phyloP scores from a whole-genome alignment of 2,888 invertebrate genomes.

The Tipula helvola region DNA sequence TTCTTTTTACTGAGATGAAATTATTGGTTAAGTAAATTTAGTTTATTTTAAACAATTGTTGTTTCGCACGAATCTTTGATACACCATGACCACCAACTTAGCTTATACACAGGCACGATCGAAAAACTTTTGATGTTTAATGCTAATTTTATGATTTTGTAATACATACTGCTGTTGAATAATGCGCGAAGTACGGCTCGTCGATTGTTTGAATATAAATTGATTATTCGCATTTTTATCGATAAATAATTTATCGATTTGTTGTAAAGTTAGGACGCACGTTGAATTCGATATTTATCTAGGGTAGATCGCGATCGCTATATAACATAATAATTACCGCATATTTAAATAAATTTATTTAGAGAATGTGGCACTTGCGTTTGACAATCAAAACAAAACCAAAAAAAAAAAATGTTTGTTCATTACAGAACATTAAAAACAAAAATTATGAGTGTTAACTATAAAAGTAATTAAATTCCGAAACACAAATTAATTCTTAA shows the following conservation, averaged over 20 bases:
- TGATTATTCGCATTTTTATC: not conserved
- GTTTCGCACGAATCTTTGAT: too few relatives aligned
- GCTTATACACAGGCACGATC: not conserved
- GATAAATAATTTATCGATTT: not conserved
- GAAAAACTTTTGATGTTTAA: not conserved
- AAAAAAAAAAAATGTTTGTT: not conserved
- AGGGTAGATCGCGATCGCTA: not conserved
- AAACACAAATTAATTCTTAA: not conserved
- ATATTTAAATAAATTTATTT: not conserved
- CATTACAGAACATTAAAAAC: not conserved
- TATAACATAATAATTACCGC: not conserved
- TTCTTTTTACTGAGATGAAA: too few relatives aligned
- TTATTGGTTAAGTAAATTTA: too few relatives aligned
- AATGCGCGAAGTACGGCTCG: not conserved
- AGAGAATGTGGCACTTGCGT: not conserved
- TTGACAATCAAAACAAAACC: not conserved
- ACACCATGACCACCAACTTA: not conserved
- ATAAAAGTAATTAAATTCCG: not conserved
- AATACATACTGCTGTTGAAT: not conserved
- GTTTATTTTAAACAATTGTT: too few relatives aligned
- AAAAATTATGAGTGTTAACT: not conserved
- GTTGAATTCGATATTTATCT: not conserved
- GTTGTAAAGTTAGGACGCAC: not conserved
- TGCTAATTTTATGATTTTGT: not conserved
- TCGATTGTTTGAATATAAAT: not conserved